These are phyloP conservation scores for Cheilosia vulpina DNA, from an alignment of 2,888 invertebrate genomes.

Conservation along the genomic window DNA sequence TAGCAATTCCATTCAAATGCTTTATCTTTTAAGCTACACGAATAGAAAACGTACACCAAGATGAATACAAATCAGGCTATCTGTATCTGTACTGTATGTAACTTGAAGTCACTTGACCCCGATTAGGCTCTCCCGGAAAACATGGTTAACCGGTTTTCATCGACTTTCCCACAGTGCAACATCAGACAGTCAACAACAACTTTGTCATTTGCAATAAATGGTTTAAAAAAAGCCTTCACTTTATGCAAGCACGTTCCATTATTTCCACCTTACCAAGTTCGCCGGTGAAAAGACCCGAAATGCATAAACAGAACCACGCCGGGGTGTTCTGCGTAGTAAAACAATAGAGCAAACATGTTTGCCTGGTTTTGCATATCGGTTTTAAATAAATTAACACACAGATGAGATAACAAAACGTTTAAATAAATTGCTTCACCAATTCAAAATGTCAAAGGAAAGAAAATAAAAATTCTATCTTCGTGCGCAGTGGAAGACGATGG, in stretches of 20 bases:
- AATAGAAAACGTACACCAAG: not conserved
- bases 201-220: not conserved
- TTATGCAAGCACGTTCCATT: constrained; percentile 24
- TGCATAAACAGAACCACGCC: constrained; percentile 28
- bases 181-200: not conserved
- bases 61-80: constrained; percentile 11
- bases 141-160: constrained; percentile 60
- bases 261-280: not conserved
- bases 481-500: not conserved
- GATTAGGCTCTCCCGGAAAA: constrained; percentile 30
- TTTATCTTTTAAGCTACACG: not conserved
- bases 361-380: not conserved
- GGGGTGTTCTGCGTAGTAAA: constrained; percentile 25
- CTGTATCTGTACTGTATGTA: constrained; percentile 9
- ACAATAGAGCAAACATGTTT: not conserved
- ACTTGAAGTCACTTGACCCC: constrained; percentile 63
- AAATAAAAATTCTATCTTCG: not conserved
- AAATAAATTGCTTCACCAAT: not conserved
- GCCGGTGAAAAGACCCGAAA: not conserved
- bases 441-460: not conserved
- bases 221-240: not conserved
- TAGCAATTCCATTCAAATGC: constrained; percentile 1
- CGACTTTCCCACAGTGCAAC: constrained; percentile 44
- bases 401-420: constrained; percentile 15
- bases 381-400: constrained; percentile 27